Evolutionary conservation across 2,888 invertebrate species (phyloP).

Genomic region (Malacosoma neustria): DNA sequence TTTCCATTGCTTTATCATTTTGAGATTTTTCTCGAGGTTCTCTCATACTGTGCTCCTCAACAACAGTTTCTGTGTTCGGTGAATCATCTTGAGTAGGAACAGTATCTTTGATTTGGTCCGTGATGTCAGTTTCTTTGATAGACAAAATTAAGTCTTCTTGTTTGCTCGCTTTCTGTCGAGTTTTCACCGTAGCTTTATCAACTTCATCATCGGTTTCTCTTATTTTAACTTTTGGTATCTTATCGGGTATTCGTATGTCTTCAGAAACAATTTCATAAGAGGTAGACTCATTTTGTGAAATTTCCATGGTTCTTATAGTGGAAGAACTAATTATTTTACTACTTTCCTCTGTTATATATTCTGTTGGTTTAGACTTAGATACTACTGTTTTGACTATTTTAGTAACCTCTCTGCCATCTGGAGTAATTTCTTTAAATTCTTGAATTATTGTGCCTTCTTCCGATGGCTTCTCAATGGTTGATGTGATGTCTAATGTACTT

Average conservation of each 20-base stretch:
- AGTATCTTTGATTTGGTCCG: background rate
- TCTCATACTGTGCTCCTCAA: background rate
- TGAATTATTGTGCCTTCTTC: conserved; percentile 15
- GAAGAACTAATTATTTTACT: conserved; percentile 41
- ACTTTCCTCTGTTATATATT: conserved; percentile 38
- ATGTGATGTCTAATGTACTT: conserved; percentile 1
- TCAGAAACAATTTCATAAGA: conserved; percentile 39
- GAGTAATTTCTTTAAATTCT: conserved; percentile 24
- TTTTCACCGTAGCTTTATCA: conserved; percentile 11
- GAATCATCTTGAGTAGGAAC: background rate
- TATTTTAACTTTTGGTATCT: conserved; percentile 4
- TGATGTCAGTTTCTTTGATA: conserved; percentile 1
- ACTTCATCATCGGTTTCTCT: conserved; percentile 30
- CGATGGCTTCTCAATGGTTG: conserved; percentile 7
- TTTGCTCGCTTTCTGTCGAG: conserved; percentile 5
- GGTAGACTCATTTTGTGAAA: conserved; percentile 41
- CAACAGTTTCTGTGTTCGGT: background rate
- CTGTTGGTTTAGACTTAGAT: conserved; percentile 34
- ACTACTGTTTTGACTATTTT: conserved; percentile 31
- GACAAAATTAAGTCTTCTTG: background rate
- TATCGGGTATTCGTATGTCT: conserved; percentile 23
- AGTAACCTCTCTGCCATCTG: conserved; percentile 33
- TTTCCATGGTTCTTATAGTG: conserved; percentile 44
- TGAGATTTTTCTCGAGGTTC: conserved; percentile 1
- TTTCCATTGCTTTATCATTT: conserved; percentile 7